These are phyloP conservation scores for Gorsachius magnificus DNA, from an alignment of 2,797 vertebrate species.

Conservation along the genomic window DNA sequence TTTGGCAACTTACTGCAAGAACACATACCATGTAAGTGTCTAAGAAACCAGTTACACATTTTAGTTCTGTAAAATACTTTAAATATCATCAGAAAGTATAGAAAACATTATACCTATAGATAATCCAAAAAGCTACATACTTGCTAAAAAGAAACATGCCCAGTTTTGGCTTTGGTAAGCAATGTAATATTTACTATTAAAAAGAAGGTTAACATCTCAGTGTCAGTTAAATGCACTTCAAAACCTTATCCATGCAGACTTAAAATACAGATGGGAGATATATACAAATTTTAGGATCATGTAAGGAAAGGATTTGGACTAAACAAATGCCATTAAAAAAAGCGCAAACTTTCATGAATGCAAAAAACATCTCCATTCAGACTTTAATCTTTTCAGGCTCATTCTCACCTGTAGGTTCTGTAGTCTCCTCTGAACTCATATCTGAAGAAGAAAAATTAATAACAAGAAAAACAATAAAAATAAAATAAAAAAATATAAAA, in stretches of 20 bases:
- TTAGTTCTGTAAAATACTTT: neutral
- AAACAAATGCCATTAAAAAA: neutral
- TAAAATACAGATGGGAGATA: neutral
- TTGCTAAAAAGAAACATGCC: neutral
- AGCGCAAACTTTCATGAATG: neutral
- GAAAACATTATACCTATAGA: neutral
- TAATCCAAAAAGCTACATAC: neutral
- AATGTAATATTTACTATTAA: neutral
- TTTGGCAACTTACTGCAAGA: neutral
- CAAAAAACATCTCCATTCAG: neutral
- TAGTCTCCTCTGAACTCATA: slow-evolving; percentile 31
- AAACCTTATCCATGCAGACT: neutral
- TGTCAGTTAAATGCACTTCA: neutral
- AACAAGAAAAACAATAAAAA: neutral
- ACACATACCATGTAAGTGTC: neutral
- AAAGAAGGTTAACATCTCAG: neutral
- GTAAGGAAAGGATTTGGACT: neutral
- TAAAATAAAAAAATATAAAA: neutral
- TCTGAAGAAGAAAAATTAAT: neutral
- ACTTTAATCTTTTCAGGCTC: neutral
- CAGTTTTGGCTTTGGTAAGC: neutral
- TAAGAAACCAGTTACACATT: neutral
- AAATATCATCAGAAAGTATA: neutral
- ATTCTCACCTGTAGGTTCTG: slow-evolving; percentile 47
- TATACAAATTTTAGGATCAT: neutral